Evolutionary conservation across 2,113 vertebrate species (phyloP), one percentile per base, ranked within the genome.

Genomic region (Zootoca vivipara): DNA sequence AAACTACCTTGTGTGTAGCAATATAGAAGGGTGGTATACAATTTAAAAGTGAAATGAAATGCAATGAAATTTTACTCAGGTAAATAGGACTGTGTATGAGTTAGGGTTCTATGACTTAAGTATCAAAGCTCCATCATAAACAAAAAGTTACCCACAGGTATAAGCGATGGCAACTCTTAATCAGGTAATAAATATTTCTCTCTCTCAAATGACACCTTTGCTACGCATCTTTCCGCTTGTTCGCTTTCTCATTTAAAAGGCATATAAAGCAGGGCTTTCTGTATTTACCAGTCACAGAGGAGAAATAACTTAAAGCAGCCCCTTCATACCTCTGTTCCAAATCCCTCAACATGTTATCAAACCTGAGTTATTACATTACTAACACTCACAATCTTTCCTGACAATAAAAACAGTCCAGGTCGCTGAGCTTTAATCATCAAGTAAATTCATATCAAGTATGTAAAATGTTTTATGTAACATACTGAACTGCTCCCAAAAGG

Each of bases 291-390:
- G 30, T n/a, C 74, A 91, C 40, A 87, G 77, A 0, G 46, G 46
- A 46, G 46, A 46, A 46, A 46, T 46, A 46, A 46, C 42, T 46
- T 46, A 46, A 1, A 78, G 24, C 38, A 26, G 75, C 75, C 80
- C 87, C 38, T 85, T 67, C 38, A 78, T n/a, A 72, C 58, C 70
- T 81, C 58, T 84, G 46, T 79, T 92, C 84, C 91, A 90, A 85
- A 85, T 42, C 82, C 22, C 65, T 38, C 81, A 38, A 15, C 83
- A 84, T 90, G 80, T 75, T 82, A 79, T 92, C 81, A 86, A 83
- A 89, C 90, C 70, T 80, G 86, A n/a, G 38, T 89, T 91, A 85
- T 74, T 24, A 0, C 88, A 78, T 33, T 42, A 82, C 65, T n/a
- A 87, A 84, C 0, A 0, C 85, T 90, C 89, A 87, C 92, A 87